Base-by-base conservation (phyloP, 2,888 invertebrate species). In the Rhopalosiphum nymphaeae region DNA sequence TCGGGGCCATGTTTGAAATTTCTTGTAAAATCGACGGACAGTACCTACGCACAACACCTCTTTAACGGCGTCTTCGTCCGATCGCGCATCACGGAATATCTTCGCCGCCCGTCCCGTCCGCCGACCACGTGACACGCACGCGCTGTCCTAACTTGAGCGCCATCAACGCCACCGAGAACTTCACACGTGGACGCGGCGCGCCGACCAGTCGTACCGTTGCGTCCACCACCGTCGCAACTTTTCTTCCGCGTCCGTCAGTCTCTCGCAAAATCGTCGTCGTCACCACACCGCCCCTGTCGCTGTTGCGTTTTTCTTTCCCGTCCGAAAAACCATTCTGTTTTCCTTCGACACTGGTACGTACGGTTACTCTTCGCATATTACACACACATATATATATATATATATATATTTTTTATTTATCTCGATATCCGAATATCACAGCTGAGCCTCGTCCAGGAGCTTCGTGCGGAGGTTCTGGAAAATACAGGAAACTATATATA, bases 121-220 rank as follows among this genome's bases (percentile, higher is more conserved):
- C 11, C 89, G 89, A 61, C 57, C 44, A 61, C 49, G 67, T 25
- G 67, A 78, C 53, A 29, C 78, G 89, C 89, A 57, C 25, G 53
- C 89, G 57, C 26, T 29, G 44, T 44, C 53, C 53, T 16, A 29
- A 46, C 78, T 53, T 91, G 78, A 21, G 25, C 46, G 67, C 44
- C 90, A 36, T 36, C 44, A 78, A 36, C 78, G 91, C 36, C 49
- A 42, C 29, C 78, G 36, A 29, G 42, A 42, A 29, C 26, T 78
- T 53, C 53, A 53, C 91, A 91, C 91, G 91, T 91, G 91, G 91
- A 53, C 53, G 67, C 44, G 44, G 57, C 26, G 9, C 42, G 26
- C 7, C 67, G 42, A 26, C 46, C 61, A 91, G 91, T 91, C 78
- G 36, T 84, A 29, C 16, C 78, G 78, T 16, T 78, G 78, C 78